phyloP scores from a whole-genome alignment of 2,113 vertebrate genomes.

The Shinisaurus crocodilurus region DNA sequence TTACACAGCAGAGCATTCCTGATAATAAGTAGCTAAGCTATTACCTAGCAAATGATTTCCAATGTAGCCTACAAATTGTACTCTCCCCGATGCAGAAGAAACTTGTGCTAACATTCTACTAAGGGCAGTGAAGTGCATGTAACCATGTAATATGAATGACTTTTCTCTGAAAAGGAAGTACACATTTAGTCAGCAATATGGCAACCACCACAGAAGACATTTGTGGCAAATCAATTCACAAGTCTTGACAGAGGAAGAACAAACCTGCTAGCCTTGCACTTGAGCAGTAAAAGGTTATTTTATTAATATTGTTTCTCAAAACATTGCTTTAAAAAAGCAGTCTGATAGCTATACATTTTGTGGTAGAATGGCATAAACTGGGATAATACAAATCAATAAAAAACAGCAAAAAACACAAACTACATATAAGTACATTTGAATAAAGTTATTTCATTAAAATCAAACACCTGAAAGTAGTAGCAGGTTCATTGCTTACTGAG shows the following conservation, averaged over 20 bases:
- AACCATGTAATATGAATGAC: not conserved
- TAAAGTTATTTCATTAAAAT: not conserved
- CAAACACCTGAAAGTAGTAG: not conserved
- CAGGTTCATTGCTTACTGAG: not conserved
- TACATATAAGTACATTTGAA: not conserved
- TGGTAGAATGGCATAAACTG: not conserved
- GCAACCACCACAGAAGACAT: not conserved
- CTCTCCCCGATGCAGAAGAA: constrained; percentile 17
- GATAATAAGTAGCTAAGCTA: constrained; percentile 49
- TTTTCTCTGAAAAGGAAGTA: not conserved
- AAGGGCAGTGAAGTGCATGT: accelerated
- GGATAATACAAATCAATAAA: not conserved
- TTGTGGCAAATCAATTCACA: not conserved
- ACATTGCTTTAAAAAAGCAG: not conserved
- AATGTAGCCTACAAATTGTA: constrained; percentile 20
- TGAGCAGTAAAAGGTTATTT: not conserved
- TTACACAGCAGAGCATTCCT: constrained; percentile 53
- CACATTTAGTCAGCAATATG: constrained; percentile 6
- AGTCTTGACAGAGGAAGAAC: not conserved
- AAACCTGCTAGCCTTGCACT: not conserved
- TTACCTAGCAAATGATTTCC: constrained; percentile 48
- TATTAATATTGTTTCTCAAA: not conserved
- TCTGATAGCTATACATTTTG: not conserved
- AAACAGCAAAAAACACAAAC: not conserved
- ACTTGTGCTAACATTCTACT: not conserved